Percentiles rank a stretch among this genome's conserved stretches.
Conservation (phyloP, 2,888 invertebrate genomes). For the Nemotelus pantherinus region DNA sequence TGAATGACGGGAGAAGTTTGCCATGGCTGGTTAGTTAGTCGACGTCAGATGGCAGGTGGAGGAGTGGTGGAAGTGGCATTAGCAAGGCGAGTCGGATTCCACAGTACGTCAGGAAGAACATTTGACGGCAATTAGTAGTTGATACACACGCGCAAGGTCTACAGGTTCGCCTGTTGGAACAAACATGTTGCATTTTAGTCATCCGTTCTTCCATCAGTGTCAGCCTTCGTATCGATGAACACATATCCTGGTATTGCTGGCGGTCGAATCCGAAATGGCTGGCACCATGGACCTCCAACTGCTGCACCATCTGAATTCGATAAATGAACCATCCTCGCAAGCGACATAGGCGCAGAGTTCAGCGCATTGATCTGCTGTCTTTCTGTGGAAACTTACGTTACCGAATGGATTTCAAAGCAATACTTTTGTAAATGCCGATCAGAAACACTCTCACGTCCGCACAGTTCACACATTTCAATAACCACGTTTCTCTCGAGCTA, state of each 20-base stretch:
- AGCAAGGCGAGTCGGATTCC: conserved; percentile 1
- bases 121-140: conserved; percentile 8
- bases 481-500: too few species aligned
- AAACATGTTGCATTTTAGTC: too few species aligned
- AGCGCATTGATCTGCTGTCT: background rate
- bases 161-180: too few species aligned
- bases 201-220: background rate
- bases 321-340: background rate
- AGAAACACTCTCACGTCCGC: background rate
- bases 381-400: conserved; percentile 23
- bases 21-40: background rate
- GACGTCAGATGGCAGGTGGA: conserved; percentile 38
- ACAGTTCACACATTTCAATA: too few species aligned
- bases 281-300: conserved; percentile 14
- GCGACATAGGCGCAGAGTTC: background rate
- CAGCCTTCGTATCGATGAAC: background rate
- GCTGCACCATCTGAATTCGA: conserved; percentile 20
- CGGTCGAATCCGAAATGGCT: conserved; percentile 6
- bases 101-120: conserved; percentile 26
- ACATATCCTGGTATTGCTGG: background rate
- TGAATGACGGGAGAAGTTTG: too few species aligned
- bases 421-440: background rate
- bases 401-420: background rate
- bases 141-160: background rate
- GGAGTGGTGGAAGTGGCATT: conserved; percentile 17